Base-by-base conservation (phyloP, 2,888 invertebrate genomes). In the Himalopsyche tibetana region DNA sequence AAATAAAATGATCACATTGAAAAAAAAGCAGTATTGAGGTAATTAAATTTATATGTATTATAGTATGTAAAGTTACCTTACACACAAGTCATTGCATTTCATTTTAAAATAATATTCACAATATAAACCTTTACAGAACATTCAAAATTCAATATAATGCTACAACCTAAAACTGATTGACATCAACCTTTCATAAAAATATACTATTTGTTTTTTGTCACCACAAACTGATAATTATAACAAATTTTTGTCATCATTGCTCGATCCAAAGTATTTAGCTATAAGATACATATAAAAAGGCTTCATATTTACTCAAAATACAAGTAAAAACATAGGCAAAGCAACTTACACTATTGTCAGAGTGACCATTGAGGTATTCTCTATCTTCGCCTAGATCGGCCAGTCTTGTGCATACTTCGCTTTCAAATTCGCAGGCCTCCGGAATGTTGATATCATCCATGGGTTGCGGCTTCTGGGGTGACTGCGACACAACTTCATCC, bases 391-490 rank as follows among this genome's bases (percentile, higher is more conserved):
- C 94, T 89, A 94, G 91, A 90, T 96, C 96, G 80, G 94, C 94
- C 0, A 96, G 96, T 89, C 95, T 92, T 80, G 93, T 92, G 86
- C 94, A 94, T 0, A 95, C 94, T 90, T 95, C 96, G 40, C 93
- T 93, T 88, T 94, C 93, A 89, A 96, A 96, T 89, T 96, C 96
- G 69, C 92, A 92, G 63, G 93, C 93, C 88, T 94, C 94, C 0
- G 94, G 94, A 17, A 94, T 90, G 82, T 90, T 90, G 45, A 94
- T 92, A 90, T 96, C 95, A 88, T 95, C 95, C 92, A 95, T 94
- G 0, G 94, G 92, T 38, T 93, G 91, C 0, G 95, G 95, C 90
- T 96, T 96, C 89, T 95, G 94, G 0, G 97, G 97, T 17, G 96
- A 96, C 90, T 96, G 95, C 0, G 96, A 94, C 63, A 96, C 92